Percentiles rank a stretch among this genome's conserved stretches.
These are phyloP conservation scores for Tinamus guttatus DNA, from an alignment of 2,113 vertebrate genomes.

Conservation along the genomic window DNA sequence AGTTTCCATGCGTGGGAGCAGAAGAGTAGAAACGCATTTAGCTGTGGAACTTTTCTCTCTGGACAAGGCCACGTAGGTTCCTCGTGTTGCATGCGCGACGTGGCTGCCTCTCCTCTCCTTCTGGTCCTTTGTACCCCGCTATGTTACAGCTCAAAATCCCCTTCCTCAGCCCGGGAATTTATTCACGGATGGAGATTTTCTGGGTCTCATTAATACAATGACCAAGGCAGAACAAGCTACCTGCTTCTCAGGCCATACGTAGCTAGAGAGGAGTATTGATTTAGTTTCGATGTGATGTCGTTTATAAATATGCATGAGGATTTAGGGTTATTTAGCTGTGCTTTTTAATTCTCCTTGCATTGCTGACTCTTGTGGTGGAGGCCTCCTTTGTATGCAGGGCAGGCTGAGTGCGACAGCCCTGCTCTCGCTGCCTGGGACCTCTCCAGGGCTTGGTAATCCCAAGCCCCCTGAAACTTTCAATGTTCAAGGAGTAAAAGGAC, in stretches of 20 bases:
- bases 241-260: slow-evolving; percentile 16
- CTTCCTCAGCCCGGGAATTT: not conserved
- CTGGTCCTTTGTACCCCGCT: not conserved
- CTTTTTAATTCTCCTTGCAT: slow-evolving; percentile 78
- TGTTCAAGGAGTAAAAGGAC: not conserved
- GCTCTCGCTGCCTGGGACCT: slow-evolving; percentile 61
- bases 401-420: slow-evolving; percentile 44
- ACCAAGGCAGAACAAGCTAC: slow-evolving; percentile 18
- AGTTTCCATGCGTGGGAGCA: not conserved
- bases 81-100: fast-evolving
- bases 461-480: slow-evolving; percentile 17
- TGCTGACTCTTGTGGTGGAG: slow-evolving; percentile 71
- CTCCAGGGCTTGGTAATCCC: slow-evolving; percentile 51
- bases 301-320: slow-evolving; percentile 84
- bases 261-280: slow-evolving; percentile 75
- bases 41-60: not conserved
- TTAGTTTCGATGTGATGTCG: slow-evolving; percentile 65
- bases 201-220: not conserved
- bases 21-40: not conserved
- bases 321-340: slow-evolving; percentile 74
- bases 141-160: not conserved
- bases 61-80: not conserved
- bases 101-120: not conserved
- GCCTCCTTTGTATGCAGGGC: slow-evolving; percentile 72
- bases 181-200: not conserved